Evolutionary conservation across 2,888 invertebrate species (phyloP).

Genomic region (Desoria tigrina): DNA sequence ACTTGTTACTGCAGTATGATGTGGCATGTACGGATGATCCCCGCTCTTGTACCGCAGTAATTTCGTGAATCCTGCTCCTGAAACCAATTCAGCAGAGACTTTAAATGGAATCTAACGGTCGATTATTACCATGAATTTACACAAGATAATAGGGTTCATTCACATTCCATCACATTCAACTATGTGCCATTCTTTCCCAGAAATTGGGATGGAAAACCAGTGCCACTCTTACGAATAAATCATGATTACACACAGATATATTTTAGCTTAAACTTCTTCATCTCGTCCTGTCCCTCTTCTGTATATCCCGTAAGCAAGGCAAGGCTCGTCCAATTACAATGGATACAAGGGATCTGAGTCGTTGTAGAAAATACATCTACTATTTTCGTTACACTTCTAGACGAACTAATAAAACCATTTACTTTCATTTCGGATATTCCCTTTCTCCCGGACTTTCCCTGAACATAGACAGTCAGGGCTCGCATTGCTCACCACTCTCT

Average conservation of each 20-base stretch:
- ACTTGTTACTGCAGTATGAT: too few species aligned
- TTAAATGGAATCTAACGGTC: slow-evolving; percentile 3
- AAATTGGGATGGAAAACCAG: slow-evolving; percentile 3
- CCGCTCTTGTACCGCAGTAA: too few species aligned
- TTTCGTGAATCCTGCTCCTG: too few species aligned
- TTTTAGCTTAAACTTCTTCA: slow-evolving; percentile 13
- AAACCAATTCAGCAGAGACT: background rate
- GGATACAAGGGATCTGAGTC: background rate
- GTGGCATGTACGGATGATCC: too few species aligned
- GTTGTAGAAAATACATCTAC: background rate
- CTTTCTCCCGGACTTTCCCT: background rate
- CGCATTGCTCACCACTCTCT: too few species aligned
- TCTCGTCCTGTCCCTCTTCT: slow-evolving; percentile 1
- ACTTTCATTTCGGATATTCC: slow-evolving; percentile 9
- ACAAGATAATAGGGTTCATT: slow-evolving; percentile 21
- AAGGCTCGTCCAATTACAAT: too few species aligned
- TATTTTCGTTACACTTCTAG: background rate
- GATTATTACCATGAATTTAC: slow-evolving; percentile 1
- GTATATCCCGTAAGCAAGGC: too few species aligned
- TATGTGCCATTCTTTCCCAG: slow-evolving; percentile 17
- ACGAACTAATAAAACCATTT: slow-evolving; percentile 15
- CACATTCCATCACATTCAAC: slow-evolving; percentile 21
- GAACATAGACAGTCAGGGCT: too few species aligned
- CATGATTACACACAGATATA: slow-evolving; percentile 18
- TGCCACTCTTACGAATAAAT: slow-evolving; percentile 8